Base-by-base conservation (phyloP, 2,113 vertebrate genomes). In the Poecile atricapillus region DNA sequence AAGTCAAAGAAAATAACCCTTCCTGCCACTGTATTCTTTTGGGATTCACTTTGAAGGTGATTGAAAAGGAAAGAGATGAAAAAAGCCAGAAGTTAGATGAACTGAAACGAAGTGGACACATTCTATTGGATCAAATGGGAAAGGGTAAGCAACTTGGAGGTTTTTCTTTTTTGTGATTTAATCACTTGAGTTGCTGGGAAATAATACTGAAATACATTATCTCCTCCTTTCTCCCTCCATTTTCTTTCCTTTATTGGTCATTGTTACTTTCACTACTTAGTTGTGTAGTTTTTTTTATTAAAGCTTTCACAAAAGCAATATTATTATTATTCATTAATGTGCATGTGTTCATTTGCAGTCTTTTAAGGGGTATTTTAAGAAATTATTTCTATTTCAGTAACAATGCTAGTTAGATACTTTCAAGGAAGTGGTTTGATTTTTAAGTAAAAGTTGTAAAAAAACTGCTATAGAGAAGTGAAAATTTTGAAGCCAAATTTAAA, bases 41-140 rank as follows among this genome's bases (percentile, higher is more conserved):
- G 44, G 44, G 13, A 7, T 71, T 97, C 53, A 55, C 65, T 94
- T 94, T 97, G 24, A 59, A 99, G 99, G 92, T 63, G 65, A 88
- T 99, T 67, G 98, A 99, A 96, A 96, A 94, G 88, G 98, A 99
- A 83, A 98, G 97, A 56, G 23, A 25, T 52, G 98, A 98, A 86
- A 99, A 97, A 96, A 98, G 97, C 46, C 96, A 85, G 18, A 93
- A 80, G 27, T 92, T 99, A 35, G 96, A 96, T 77, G 98, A 99
- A 44, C 80, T 98, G 92, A 97, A 97, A 22, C 97, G 92, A 76
- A 98, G 90, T 39, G 99, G 98, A 83, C 98, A 98, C 52, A 86
- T 77, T 58, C 83, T 99, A 89, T 93, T 98, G 94, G 98, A 98
- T 53, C 98, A 99, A 92, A 96, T 99, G 95, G 98, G 98, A 96